Percentiles rank a stretch among this genome's conserved stretches.
These are phyloP conservation scores for Polymixis flavicincta DNA, from an alignment of 2,888 invertebrate species.

Conservation along the genomic window DNA sequence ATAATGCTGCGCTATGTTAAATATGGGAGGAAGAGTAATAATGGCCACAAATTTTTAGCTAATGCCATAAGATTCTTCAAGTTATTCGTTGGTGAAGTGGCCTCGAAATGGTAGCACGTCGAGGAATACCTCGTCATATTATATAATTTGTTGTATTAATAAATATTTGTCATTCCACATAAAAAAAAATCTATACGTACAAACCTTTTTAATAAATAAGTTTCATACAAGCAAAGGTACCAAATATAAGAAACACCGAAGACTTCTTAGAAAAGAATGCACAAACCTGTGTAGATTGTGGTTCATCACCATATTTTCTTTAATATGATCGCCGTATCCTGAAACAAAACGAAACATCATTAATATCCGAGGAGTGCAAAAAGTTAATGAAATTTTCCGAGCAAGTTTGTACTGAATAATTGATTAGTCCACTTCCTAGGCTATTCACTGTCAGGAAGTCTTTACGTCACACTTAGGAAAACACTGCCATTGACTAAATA, in stretches of 20 bases:
- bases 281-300: conserved; percentile 88
- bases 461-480: conserved; percentile 5
- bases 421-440: conserved; percentile 18
- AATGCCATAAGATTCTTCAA: not conserved
- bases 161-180: no score
- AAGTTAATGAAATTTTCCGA: conserved; percentile 3
- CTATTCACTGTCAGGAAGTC: conserved; percentile 24
- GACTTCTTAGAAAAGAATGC: no score
- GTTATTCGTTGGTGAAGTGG: not conserved
- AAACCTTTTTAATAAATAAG: not conserved
- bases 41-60: not conserved
- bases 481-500: conserved; percentile 28
- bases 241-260: not conserved
- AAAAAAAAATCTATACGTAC: not conserved
- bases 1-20: not conserved
- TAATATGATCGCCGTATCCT: conserved; percentile 85
- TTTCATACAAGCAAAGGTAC: not conserved
- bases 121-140: not conserved
- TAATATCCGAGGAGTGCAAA: conserved; percentile 11
- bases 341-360: conserved; percentile 75
- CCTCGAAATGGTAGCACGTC: no score
- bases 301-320: conserved; percentile 89
- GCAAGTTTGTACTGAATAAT: conserved; percentile 28
- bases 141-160: no score
- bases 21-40: not conserved